Evolutionary conservation across 2,113 vertebrate genomes (phyloP).

Genomic region (Numenius arquata): DNA sequence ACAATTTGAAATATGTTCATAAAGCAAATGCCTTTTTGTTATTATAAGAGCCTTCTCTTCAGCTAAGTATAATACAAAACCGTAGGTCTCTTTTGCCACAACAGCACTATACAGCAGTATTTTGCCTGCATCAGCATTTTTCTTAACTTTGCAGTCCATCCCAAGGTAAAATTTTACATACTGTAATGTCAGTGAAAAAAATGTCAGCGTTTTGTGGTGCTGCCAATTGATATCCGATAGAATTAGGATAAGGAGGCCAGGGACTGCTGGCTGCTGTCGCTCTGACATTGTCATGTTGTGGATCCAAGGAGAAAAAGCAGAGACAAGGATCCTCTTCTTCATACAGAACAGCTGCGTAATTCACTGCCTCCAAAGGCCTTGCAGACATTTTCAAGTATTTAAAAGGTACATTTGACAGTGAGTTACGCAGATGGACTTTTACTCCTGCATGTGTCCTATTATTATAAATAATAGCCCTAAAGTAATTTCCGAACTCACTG

Average conservation of each 20-base stretch:
- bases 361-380: not conserved
- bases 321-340: not conserved
- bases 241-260: not conserved
- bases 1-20: not conserved
- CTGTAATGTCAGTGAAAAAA: conserved; percentile 36
- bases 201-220: conserved; percentile 21
- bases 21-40: not conserved
- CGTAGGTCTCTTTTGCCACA: not conserved
- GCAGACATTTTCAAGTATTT: not conserved
- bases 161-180: conserved; percentile 42
- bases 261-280: not conserved
- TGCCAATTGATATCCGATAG: not conserved
- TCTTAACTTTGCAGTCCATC: not conserved
- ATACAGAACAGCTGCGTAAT: not conserved
- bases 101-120: not conserved
- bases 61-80: not conserved
- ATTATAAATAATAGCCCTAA: not conserved
- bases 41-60: not conserved
- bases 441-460: not conserved
- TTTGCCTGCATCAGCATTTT: not conserved
- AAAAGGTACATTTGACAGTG: not conserved
- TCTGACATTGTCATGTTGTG: not conserved
- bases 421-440: not conserved
- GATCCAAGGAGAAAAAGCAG: not conserved
- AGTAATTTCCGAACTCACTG: not conserved